phyloP scores from a whole-genome alignment of 2,888 invertebrate species.

The Altica lythri region DNA sequence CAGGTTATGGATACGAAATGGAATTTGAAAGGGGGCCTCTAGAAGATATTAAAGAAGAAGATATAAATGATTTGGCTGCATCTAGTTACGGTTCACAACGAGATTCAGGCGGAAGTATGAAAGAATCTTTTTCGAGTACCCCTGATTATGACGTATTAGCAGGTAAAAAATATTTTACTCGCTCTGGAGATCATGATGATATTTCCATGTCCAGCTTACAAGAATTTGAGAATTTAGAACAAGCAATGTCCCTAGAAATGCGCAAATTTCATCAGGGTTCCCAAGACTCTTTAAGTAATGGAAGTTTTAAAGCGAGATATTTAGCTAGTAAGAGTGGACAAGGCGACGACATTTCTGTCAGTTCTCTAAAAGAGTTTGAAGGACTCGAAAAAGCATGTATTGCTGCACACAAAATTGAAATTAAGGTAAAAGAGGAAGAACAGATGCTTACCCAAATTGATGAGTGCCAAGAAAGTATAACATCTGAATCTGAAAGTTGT shows the following conservation, averaged over 20 bases:
- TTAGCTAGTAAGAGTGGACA: constrained; percentile 72
- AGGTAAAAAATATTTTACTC: constrained; percentile 80
- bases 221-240: constrained; percentile 92
- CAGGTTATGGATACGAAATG: constrained; percentile 71
- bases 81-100: constrained; percentile 78
- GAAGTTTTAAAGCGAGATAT: constrained; percentile 77
- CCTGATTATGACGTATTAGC: constrained; percentile 89
- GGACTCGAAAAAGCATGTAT: constrained; percentile 86
- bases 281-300: constrained; percentile 83
- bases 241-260: constrained; percentile 80
- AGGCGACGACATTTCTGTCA: constrained; percentile 84
- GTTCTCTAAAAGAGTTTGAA: constrained; percentile 91
- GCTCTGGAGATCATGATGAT: constrained; percentile 87
- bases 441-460: constrained; percentile 67
- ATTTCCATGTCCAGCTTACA: constrained; percentile 90
- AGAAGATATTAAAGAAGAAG: constrained; percentile 92
- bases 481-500: constrained; percentile 64
- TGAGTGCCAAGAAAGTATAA: constrained; percentile 60
- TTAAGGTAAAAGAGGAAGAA: constrained; percentile 84
- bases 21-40: constrained; percentile 82
- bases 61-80: constrained; percentile 78
- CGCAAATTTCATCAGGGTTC: constrained; percentile 72
- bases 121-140: constrained; percentile 88
- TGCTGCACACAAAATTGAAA: constrained; percentile 81
- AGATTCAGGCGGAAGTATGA: constrained; percentile 80